These are phyloP conservation scores for Achroia grisella DNA, from an alignment of 1,140 invertebrate species.

Conservation along the genomic window DNA sequence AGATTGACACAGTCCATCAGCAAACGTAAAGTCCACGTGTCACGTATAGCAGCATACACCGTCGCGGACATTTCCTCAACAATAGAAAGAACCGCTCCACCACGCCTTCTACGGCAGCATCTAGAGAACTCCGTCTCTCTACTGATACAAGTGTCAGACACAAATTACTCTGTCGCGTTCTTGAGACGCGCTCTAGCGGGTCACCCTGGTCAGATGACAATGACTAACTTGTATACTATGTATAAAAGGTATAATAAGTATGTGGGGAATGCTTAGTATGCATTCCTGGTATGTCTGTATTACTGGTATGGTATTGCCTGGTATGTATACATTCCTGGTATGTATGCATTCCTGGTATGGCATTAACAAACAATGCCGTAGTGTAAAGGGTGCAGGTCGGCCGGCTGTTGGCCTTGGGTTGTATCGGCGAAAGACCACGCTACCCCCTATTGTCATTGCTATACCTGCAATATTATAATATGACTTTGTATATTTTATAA, in stretches of 20 bases:
- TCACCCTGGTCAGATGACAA: constrained; percentile 38
- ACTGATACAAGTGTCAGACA: constrained; percentile 47
- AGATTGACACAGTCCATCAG: constrained; percentile 58
- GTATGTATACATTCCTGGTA: too few relatives aligned
- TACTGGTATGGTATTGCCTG: too few relatives aligned
- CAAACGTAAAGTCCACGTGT: constrained; percentile 51
- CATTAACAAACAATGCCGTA: too few relatives aligned
- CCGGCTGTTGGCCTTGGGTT: too few relatives aligned
- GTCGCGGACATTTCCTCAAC: constrained; percentile 46
- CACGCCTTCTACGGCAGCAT: constrained; percentile 44
- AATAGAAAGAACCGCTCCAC: constrained; percentile 35
- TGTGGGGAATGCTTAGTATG: constrained; percentile 50
- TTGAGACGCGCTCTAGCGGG: constrained; percentile 42
- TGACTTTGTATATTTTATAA: too few relatives aligned
- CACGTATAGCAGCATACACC: constrained; percentile 48
- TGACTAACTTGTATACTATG: constrained; percentile 52
- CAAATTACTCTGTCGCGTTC: constrained; percentile 46
- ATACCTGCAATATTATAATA: too few relatives aligned
- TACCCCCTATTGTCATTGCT: too few relatives aligned
- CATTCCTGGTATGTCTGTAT: too few relatives aligned
- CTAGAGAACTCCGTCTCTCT: constrained; percentile 48
- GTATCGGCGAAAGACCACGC: too few relatives aligned
- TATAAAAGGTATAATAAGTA: constrained; percentile 67
- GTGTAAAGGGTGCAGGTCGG: too few relatives aligned
- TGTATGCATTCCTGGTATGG: too few relatives aligned